A percentile compares a stretch with the other conserved stretches of the same genome.
These are phyloP conservation scores for Torymus auratus DNA, from an alignment of 2,888 invertebrate genomes.

Conservation along the genomic window DNA sequence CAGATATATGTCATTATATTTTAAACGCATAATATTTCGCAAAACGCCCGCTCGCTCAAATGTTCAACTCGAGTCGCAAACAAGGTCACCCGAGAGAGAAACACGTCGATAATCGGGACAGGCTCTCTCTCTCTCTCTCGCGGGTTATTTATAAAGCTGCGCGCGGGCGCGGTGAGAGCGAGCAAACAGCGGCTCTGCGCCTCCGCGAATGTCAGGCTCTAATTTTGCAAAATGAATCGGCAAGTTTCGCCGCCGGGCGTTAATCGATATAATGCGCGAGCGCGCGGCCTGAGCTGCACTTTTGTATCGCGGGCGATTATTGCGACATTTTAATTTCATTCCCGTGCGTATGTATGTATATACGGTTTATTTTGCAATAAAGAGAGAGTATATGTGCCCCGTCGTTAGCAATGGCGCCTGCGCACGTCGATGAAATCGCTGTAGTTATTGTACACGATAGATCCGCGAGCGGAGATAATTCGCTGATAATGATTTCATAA, in stretches of 20 bases:
- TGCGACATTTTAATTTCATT: slow-evolving; percentile 49
- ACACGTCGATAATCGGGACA: slow-evolving; percentile 41
- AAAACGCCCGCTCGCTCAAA: neutral
- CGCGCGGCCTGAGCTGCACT: neutral
- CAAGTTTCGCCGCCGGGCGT: slow-evolving; percentile 32
- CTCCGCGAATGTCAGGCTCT: neutral
- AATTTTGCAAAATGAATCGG: slow-evolving; percentile 55
- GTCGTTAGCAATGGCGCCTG: slow-evolving; percentile 6
- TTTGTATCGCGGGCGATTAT: slow-evolving; percentile 2
- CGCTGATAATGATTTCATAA: neutral
- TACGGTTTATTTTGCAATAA: slow-evolving; percentile 1
- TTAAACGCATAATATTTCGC: too few relatives aligned
- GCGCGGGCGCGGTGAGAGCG: too few relatives aligned
- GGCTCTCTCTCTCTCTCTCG: neutral
- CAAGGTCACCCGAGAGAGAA: slow-evolving; percentile 18
- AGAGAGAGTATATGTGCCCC: neutral
- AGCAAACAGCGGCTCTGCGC: neutral
- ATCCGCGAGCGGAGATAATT: slow-evolving; percentile 15
- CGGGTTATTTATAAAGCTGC: slow-evolving; percentile 34
- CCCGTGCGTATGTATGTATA: neutral
- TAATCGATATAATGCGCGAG: slow-evolving; percentile 44
- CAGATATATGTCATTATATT: too few relatives aligned
- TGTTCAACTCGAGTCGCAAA: slow-evolving; percentile 19
- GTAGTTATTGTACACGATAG: neutral
- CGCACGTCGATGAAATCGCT: neutral